Percentiles rank a stretch among this genome's conserved stretches.
Conservation (phyloP, 2,113 vertebrate genomes). For the Dicaeum eximium region DNA sequence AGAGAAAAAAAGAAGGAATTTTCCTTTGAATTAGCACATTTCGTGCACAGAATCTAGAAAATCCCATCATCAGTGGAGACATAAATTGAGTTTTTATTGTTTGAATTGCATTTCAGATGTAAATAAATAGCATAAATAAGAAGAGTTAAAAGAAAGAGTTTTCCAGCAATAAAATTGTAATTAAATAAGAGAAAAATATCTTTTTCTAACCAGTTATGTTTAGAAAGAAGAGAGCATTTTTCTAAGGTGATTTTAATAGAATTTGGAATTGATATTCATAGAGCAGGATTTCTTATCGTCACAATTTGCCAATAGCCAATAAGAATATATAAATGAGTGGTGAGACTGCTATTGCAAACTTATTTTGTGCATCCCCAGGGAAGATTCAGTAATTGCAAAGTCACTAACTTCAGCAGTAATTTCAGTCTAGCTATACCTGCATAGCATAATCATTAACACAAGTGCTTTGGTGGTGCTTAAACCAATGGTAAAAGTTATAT, state of each 20-base stretch:
- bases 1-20: not conserved
- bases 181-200: not conserved
- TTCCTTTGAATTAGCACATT: not conserved
- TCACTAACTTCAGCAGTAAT: constrained; percentile 28
- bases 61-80: not conserved
- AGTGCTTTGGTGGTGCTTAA: not conserved
- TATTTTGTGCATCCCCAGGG: not conserved
- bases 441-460: constrained; percentile 19
- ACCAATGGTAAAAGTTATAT: not conserved
- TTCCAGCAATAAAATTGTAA: not conserved
- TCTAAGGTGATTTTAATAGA: constrained; percentile 15
- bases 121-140: not conserved
- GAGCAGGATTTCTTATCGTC: constrained; percentile 4
- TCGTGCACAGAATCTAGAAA: not conserved
- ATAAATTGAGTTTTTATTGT: not conserved
- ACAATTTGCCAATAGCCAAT: constrained; percentile 5
- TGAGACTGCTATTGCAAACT: not conserved
- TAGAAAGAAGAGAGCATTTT: not conserved
- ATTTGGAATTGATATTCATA: constrained; percentile 27
- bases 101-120: not conserved
- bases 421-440: not conserved
- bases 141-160: not conserved
- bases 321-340: not conserved
- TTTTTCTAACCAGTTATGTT: not conserved
- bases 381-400: constrained; percentile 34